phyloP scores from a whole-genome alignment of 2,888 invertebrate species.

The Idaea biselata region DNA sequence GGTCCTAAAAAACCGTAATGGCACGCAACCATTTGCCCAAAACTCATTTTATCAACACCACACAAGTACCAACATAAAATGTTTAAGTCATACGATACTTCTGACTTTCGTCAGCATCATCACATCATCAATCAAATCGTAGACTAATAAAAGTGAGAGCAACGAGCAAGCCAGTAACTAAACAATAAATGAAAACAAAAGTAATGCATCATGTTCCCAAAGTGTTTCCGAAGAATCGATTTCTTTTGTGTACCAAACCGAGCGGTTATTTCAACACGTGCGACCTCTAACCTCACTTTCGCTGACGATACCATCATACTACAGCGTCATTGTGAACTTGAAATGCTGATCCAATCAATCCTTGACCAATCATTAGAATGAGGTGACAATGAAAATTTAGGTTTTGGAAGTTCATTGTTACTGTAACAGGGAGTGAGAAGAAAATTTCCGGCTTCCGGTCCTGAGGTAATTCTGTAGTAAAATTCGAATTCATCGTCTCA shows the following conservation, averaged over 20 bases:
- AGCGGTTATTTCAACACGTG: conserved; percentile 40
- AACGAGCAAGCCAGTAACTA: not conserved
- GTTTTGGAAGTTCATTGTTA: not conserved
- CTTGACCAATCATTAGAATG: conserved; percentile 37
- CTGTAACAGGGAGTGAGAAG: too few species aligned
- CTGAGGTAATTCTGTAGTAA: too few species aligned
- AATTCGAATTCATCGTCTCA: too few species aligned
- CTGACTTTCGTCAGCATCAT: not conserved
- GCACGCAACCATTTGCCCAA: too few species aligned
- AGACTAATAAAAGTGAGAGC: conserved; percentile 8
- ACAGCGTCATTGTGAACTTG: conserved; percentile 63
- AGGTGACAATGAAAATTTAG: conserved; percentile 29
- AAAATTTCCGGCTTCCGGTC: too few species aligned
- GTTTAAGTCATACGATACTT: not conserved
- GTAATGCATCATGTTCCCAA: not conserved
- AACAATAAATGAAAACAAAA: conserved; percentile 3
- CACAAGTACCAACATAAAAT: too few species aligned
- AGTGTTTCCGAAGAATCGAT: conserved; percentile 14
- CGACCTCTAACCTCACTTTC: conserved; percentile 68
- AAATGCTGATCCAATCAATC: conserved; percentile 38
- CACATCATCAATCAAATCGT: not conserved
- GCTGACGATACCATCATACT: conserved; percentile 50
- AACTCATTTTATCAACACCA: too few species aligned
- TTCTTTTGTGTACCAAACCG: conserved; percentile 27
- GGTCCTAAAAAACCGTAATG: too few species aligned